phyloP scores from a whole-genome alignment of 37 sponge, comb jelly and placozoan genomes.

The Aplysina aerophoba region DNA sequence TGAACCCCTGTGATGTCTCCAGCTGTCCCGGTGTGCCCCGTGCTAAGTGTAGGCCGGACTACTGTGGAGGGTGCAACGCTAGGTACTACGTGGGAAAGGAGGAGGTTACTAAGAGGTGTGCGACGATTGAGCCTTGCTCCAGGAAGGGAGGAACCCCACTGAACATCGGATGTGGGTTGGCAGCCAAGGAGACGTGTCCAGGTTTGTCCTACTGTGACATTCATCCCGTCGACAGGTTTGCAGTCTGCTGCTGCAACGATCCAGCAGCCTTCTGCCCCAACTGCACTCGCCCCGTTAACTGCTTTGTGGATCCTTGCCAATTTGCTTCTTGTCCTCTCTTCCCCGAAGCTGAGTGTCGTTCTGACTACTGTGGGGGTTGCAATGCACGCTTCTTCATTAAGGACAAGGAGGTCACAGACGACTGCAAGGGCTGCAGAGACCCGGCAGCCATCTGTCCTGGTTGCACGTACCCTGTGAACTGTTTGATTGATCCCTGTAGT shows the following conservation, averaged over 20 bases:
- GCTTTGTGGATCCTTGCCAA: slow-evolving; percentile 61
- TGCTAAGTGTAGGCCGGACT: neutral
- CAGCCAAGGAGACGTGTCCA: neutral
- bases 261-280: slow-evolving; percentile 12
- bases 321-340: slow-evolving; percentile 51
- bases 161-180: neutral
- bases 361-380: slow-evolving; percentile 77
- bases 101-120: neutral
- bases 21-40: neutral
- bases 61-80: slow-evolving; percentile 31
- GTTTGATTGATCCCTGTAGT: no score
- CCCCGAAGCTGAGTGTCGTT: slow-evolving; percentile 51
- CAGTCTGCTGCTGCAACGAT: slow-evolving; percentile 24
- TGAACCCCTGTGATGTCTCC: neutral
- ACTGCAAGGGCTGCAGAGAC: neutral
- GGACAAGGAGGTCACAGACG: neutral
- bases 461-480: neutral
- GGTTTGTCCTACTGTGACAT: slow-evolving; percentile 23
- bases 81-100: slow-evolving; percentile 8
- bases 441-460: neutral
- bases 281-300: slow-evolving; percentile 46
- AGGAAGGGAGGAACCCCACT: slow-evolving; percentile 11
- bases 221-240: slow-evolving; percentile 17
- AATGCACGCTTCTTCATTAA: slow-evolving; percentile 26
- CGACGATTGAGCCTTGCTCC: neutral